A percentile compares a stretch with the other conserved stretches of the same genome.
Evolutionary conservation across 2,888 invertebrate genomes (phyloP).

Genomic region (Xanthia togata): DNA sequence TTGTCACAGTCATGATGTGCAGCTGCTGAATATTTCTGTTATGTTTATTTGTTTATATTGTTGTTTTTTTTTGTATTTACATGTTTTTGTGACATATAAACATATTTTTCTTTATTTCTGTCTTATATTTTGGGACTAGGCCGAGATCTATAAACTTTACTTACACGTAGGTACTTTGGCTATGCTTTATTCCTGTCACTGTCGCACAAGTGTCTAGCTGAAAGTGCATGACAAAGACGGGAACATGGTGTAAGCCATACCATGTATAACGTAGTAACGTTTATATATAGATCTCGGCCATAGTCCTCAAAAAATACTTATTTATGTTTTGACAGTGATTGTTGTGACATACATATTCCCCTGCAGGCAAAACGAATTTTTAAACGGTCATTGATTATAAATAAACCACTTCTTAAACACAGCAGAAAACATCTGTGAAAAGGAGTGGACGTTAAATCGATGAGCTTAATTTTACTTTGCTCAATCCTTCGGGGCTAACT

Average conservation of each 20-base stretch:
- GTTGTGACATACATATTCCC: not conserved
- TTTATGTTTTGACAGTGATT: not conserved
- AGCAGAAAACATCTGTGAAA: not conserved
- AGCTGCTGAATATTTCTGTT: too few species aligned
- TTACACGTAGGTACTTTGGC: not conserved
- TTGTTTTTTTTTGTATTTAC: too few species aligned
- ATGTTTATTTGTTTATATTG: too few species aligned
- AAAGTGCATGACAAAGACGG: not conserved
- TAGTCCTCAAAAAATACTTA: not conserved
- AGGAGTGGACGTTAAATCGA: slow-evolving; percentile 26
- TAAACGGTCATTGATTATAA: not conserved
- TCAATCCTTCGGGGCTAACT: slow-evolving; percentile 32
- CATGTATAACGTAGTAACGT: not conserved
- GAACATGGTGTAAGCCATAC: not conserved
- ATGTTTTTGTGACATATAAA: too few species aligned
- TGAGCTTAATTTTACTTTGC: slow-evolving; percentile 40
- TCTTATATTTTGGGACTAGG: not conserved
- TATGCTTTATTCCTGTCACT: not conserved
- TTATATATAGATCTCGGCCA: not conserved
- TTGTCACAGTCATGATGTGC: too few species aligned
- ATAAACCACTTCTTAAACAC: not conserved
- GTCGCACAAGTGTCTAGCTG: too few species aligned
- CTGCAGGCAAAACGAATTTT: not conserved
- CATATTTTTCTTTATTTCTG: too few species aligned
- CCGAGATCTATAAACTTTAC: not conserved